Evolutionary conservation across 2,113 vertebrate species (phyloP), one percentile per base, ranked within the genome.

Genomic region (Lepus europaeus): DNA sequence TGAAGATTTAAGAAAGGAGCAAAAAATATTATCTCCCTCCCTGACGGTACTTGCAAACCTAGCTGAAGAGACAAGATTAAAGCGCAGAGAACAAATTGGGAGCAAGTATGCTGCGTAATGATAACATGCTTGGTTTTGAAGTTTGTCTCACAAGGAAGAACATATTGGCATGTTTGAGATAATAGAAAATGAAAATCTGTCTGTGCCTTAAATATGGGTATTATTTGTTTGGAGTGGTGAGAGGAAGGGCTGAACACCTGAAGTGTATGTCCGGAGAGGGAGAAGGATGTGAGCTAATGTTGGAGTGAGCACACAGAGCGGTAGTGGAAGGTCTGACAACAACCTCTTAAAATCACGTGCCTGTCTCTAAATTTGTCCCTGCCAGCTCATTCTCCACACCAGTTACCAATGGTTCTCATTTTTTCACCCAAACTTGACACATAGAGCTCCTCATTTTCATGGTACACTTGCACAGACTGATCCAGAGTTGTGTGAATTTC

Each of bases 1-100:
- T 81, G 53, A 87, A 94, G 66, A 56, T 84, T 64, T 69, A 63
- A 92, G 63, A 80, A 93, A 64, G 53, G 82, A 36, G 77, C 6
- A 53, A 51, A 68, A 92, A 73, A 39, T 77, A 81, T 63, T 69
- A 61, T n/a, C 74, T 91, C 36, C 19, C 45, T 66, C 8, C 1
- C 49, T 80, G 12, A 25, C 2, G 4, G 33, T 19, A n/a, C 39
- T 66, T 68, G 20, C 70, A 95, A 86, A 74, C 14, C 63, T 56
- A 64, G 56, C 49, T n/a, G 39, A 39, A 19, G 63, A 91, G 33
- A 83, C 2, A 83, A 87, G 91, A 92, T 76, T 87, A 69, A 85
- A 87, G 59, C n/a, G 82, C 22, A 53, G 3, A 69, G 87, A 49
- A 74, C 22, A 89, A 68, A n/a, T 1, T 69, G 73, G 82, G 39